phyloP scores from a whole-genome alignment of 2,797 vertebrate genomes.

The Neostethus bicornis region DNA sequence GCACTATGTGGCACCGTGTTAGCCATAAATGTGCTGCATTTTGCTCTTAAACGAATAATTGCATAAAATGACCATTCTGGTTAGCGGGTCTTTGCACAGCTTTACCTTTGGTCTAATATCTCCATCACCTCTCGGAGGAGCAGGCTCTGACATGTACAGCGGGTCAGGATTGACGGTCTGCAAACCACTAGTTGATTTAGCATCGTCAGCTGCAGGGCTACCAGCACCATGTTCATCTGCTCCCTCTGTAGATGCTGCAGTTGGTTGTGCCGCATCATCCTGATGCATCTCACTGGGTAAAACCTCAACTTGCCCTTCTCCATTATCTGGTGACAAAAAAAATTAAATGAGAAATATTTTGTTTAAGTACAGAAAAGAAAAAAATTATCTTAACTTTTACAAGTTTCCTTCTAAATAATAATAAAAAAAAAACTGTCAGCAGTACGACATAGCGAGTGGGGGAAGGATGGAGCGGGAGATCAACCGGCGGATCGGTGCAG shows the following conservation, averaged over 20 bases:
- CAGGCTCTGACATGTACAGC: conserved; percentile 1
- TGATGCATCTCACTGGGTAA: neutral
- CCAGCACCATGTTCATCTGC: neutral
- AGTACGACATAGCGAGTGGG: too few relatives aligned
- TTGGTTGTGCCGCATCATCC: neutral
- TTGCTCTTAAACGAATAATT: too few relatives aligned
- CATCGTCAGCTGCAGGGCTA: neutral
- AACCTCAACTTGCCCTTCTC: conserved; percentile 2
- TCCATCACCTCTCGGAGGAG: conserved; percentile 58
- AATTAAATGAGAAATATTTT: neutral
- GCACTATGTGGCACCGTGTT: too few relatives aligned
- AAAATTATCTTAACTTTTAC: too few relatives aligned
- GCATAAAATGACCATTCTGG: too few relatives aligned
- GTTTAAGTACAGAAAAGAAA: neutral
- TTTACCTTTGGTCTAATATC: conserved; percentile 53
- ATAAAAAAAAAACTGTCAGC: too few relatives aligned
- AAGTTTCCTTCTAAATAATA: too few relatives aligned
- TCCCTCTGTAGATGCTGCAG: neutral
- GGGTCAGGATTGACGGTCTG: neutral
- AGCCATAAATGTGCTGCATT: too few relatives aligned
- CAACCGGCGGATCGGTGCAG: too few relatives aligned
- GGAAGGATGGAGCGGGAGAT: too few relatives aligned
- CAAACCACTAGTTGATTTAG: neutral
- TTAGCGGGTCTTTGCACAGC: neutral
- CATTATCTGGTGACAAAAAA: conserved; percentile 24